phyloP scores from a whole-genome alignment of 1,140 invertebrate genomes.

The Drosophila paulistorum region DNA sequence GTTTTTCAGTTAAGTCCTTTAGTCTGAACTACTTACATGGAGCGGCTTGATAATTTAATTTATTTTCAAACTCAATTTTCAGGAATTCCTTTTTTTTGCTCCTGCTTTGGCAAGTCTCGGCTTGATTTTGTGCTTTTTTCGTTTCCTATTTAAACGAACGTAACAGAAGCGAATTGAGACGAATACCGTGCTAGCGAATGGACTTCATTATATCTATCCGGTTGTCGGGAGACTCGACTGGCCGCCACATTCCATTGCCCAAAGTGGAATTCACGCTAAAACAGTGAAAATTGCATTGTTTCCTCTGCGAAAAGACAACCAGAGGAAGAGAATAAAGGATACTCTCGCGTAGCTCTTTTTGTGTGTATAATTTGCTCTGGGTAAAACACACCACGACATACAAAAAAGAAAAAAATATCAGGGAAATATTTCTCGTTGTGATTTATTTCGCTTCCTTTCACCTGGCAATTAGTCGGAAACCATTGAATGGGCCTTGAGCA shows the following conservation, averaged over 20 bases:
- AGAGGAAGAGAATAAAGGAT: neutral
- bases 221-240: constrained; percentile 32
- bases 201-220: constrained; percentile 64
- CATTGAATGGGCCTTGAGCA: constrained; percentile 51
- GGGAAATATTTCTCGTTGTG: constrained; percentile 54
- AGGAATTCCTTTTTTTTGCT: constrained; percentile 32
- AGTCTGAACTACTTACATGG: constrained; percentile 62
- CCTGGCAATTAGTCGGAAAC: constrained; percentile 62
- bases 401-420: too few species aligned
- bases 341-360: neutral
- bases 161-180: constrained; percentile 26
- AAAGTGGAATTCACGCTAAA: constrained; percentile 61
- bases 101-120: constrained; percentile 19
- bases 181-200: constrained; percentile 27
- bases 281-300: constrained; percentile 69
- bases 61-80: constrained; percentile 75
- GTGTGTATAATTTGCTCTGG: neutral
- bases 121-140: constrained; percentile 56
- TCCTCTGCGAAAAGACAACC: constrained; percentile 12
- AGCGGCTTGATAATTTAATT: constrained; percentile 69
- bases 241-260: constrained; percentile 29
- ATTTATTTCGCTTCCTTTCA: constrained; percentile 58
- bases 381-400: constrained; percentile 17
- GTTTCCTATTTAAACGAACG: constrained; percentile 37
- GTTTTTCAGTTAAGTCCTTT: constrained; percentile 11